Base-by-base conservation (phyloP, 2,888 invertebrate genomes). In the Euzophera pinguis region DNA sequence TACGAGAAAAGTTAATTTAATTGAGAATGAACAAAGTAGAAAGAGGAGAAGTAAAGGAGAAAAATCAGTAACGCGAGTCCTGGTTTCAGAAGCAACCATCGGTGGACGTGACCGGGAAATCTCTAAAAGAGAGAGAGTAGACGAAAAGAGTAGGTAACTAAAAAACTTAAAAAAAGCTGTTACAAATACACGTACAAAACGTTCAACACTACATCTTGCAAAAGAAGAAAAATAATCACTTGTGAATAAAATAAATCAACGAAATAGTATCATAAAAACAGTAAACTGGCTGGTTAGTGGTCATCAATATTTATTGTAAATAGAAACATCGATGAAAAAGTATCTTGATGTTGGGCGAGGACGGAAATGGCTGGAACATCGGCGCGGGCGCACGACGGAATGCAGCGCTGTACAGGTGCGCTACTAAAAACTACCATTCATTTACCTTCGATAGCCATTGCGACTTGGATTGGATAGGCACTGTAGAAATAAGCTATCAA, bases 221-320 rank as follows among this genome's bases (percentile, higher is more conserved):
- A 22, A 22, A 22, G 5, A 5, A 22, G 22, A 22, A 41, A 16
- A 32, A 32, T 1, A 32, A 32, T 22, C 22, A 22, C 22, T 22
- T 5, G 32, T 7, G 9, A 32, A 32, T 1, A 43, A 12, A 43
- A 22, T 27, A 27, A 43, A 27, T 27, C 22, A n/a, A 10, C 34
- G 16, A 47, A 13, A 17, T 16, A 34, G 29, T 42, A 13, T 35
- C 52, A 38, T 42, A 34, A 55, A 57, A 53, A 54, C 48, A 51
- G 53, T 60, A 60, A 45, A 50, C 29, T 12, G 39, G 29, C 57
- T 53, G 59, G 53, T 53, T 56, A 53, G 42, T 5, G n/a, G 22
- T 14, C 62, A 78, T 82, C 66, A 77, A 80, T 83, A 81, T 80
- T 82, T 65, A 83, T 81, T 62, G 62, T 68, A 55, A 62, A 54